Evolutionary conservation across 2,113 vertebrate species (phyloP), one percentile per base, ranked within the genome.

Genomic region (Callipepla squamata): DNA sequence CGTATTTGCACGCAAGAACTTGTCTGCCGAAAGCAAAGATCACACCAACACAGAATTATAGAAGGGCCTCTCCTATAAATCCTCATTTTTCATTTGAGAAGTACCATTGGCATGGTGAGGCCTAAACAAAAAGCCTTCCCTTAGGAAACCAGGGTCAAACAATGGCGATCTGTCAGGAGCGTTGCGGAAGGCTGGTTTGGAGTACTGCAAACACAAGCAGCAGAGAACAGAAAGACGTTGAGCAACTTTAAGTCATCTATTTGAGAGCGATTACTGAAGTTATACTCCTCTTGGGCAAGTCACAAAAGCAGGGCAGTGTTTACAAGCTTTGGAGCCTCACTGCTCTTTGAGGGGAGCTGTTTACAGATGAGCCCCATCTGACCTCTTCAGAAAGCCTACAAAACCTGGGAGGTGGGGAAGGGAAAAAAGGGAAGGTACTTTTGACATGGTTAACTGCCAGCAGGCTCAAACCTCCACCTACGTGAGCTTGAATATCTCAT

Each of bases 381-480:
- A 85, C 19, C 30, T 32, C 79, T 82, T 74, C 26, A 96, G 94
- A 85, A 95, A 95, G 85, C 59, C 68, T 93, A 55, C 23, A 94
- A 80, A 80, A 47, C 19, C 38, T 30, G 48, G 55, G 9, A 63
- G 61, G 61, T 28, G 16, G 7, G 61, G 25, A 63, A 63, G 12
- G 12, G 32, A 44, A n/a, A 63, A 7, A 53, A 26, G 23, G 25
- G 4, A 11, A 50, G 40, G 9, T 91, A 42, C 74, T 95, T 95
- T 50, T 90, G 63, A 68, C 42, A 63, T 1, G 0, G 3, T 66
- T 77, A 83, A 53, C 11, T 87, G 79, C 67, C 74, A 89, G n/a
- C 26, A 73, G 36, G 68, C 51, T 38, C 59, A 1, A 80, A 92
- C 44, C 61, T 83, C 85, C 77, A 11, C 88, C 96, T 75, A 92